phyloP scores from a whole-genome alignment of 2,888 invertebrate species.

The Sylvicola fuscatus region DNA sequence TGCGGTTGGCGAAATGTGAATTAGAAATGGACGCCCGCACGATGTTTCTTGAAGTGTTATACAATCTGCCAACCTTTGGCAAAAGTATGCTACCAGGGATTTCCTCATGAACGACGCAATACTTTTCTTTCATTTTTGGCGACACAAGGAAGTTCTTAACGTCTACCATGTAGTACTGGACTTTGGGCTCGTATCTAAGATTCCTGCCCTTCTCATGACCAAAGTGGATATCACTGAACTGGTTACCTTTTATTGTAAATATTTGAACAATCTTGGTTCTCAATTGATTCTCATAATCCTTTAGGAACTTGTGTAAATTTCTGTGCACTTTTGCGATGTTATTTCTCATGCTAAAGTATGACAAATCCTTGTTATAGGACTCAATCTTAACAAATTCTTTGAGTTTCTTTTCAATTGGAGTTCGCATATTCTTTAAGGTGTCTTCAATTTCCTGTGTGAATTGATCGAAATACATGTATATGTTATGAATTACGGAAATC shows the following conservation, averaged over 20 bases:
- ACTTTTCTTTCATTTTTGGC: slow-evolving; percentile 13
- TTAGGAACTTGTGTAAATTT: slow-evolving; percentile 66
- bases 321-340: slow-evolving; percentile 76
- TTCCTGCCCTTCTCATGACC: slow-evolving; percentile 17
- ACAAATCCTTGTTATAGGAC: slow-evolving; percentile 84
- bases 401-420: slow-evolving; percentile 79
- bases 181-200: slow-evolving; percentile 18
- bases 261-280: slow-evolving; percentile 20
- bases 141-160: slow-evolving; percentile 19
- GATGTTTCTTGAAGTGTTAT: slow-evolving; percentile 38
- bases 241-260: slow-evolving; percentile 22
- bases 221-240: slow-evolving; percentile 16
- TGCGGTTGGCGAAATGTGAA: slow-evolving; percentile 35
- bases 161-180: slow-evolving; percentile 17
- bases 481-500: slow-evolving; percentile 54
- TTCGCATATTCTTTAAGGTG: slow-evolving; percentile 42
- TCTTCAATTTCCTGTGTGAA: slow-evolving; percentile 43
- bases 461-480: slow-evolving; percentile 66
- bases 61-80: slow-evolving; percentile 24
- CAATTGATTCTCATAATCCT: slow-evolving; percentile 51
- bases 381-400: slow-evolving; percentile 89
- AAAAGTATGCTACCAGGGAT: slow-evolving; percentile 10
- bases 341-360: slow-evolving; percentile 82
- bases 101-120: neutral
- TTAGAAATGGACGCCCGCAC: slow-evolving; percentile 39